Base-by-base conservation (phyloP, 2,797 vertebrate genomes). In the Gymnodraco acuticeps region DNA sequence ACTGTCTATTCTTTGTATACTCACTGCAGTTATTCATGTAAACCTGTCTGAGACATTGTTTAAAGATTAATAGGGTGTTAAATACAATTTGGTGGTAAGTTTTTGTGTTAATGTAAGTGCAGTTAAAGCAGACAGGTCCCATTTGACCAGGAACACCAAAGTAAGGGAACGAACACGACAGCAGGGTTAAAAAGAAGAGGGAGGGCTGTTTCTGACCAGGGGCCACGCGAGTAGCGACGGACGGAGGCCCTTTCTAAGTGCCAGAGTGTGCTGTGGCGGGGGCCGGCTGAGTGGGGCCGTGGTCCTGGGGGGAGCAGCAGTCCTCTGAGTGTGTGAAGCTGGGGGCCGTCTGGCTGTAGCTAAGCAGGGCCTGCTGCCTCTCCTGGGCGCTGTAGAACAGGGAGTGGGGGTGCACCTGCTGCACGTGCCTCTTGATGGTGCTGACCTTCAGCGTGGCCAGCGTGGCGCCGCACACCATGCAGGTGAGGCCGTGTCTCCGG, bases 361-460 rank as follows among this genome's bases (percentile, higher is more conserved):
- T 94, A 61, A 95, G 94, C 89, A 96, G 85, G 50, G 95, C 95
- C 70, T 94, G 94, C 93, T 96, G 95, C 76, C 95, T 95, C 86
- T 97, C 95, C 76, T 95, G 95, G 0, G 94, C 64, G 11, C 93
- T 93, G 92, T 96, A 97, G 77, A 90, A 84, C 93, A 97, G 94
- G 0, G 97, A 97, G 87, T 95, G 95, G 0, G 97, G 96, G 79
- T 98, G 97, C 41, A 97, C 96, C 91, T 98, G 97, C 81, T 96
- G 95, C 87, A 97, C 96, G 93, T 96, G 96, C 52, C 96, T 92
- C 85, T 96, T 96, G 87, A 96, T 96, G 79, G 96, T 96, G 93
- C 95, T 96, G 77, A 95, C 95, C 84, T 96, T 96, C 20, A 96
- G 92, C 0, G 95, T 96, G 75, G 95, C 96, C 70, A 96, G 88